Evolutionary conservation across 2,888 invertebrate genomes (phyloP), one percentile per base, ranked within the genome.

Genomic region (Gryllus longicercus): DNA sequence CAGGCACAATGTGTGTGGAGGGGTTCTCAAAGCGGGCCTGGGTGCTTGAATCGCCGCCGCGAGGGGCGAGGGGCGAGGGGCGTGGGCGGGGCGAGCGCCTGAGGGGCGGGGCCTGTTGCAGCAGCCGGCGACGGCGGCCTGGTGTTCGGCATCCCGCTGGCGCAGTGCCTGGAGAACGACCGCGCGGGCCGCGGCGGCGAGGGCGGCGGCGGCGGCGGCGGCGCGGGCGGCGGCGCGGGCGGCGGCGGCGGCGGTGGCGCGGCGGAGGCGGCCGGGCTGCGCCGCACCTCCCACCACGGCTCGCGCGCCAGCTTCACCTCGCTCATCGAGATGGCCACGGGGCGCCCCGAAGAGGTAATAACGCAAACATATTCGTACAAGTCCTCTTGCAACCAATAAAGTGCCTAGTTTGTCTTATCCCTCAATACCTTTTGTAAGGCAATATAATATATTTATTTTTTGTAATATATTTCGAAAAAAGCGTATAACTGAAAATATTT

Each of bases 161-260:
- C 92, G 79, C 94, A 94, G 85, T 96, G 96, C 86, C 91, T 97
- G 84, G 93, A 94, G 85, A 94, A 95, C 84, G 96, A 96, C 87
- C 87, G 90, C 81, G 76, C 83, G 84, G 81, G 23, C 25, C 83
- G 83, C 78, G 82, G 63, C 78, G 77, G 81, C 82, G 82, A 80
- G 82, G 1, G 21, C 21, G 79, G 80, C 14, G 77, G 76, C 76
- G 76, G n/a, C 75, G 18, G 76, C 8, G 50, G 79, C 51, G n/a
- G 80, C 50, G 38, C 83, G 81, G 78, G 79, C 83, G 75, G 82
- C 82, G 82, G 81, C 50, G 79, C 79, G 16, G 76, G 76, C 77
- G 75, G n/a, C 63, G 18, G 76, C 81, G 81, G 51, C n/a, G n/a
- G n/a, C n/a, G n/a, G n/a, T 78, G 38, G 11, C 49, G 81, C 80